Base-by-base conservation (phyloP, 2,888 invertebrate species). In the Dichetophora obliterata region DNA sequence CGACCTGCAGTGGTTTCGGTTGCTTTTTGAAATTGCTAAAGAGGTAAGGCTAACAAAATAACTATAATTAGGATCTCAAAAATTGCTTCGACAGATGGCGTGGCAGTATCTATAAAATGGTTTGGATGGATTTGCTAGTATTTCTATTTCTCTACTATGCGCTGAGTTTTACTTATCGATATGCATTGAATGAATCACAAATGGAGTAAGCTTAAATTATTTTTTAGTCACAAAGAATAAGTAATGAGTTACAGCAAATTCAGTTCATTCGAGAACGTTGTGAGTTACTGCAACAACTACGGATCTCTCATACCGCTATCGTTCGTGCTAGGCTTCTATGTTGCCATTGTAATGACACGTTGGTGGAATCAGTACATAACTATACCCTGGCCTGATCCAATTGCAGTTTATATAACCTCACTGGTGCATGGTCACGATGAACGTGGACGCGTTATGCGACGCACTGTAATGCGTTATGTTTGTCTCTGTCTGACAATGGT, bases 311-410 rank as follows among this genome's bases (percentile, higher is more conserved):
- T 97, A 83, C 97, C 97, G 3, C 87, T 98, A 81, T 96, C 97
- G 6, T 98, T 98, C 88, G 96, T 98, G 77, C 91, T 98, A 84
- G 97, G 97, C 82, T 98, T 97, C 90, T 98, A 96, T 90, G 96
- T 98, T 75, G 93, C 94, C 4, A 93, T 97, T 81, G 96, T 97
- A 59, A 96, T 97, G 93, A 94, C 93, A 73, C 92, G 97, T 83
- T 98, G 97, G 97, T 96, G 96, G 95, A 92, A 91, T 84, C 96
- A 96, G 87, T 96, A 95, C 85, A 93, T 92, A 70, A 91, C 91
- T 11, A 95, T 96, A 82, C 96, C 96, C 0, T 95, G 95, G 93
- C 95, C 96, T 0, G 96, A 96, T 89, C 93, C 94, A 6, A 92
- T 94, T 57, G 95, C 95, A 27, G 94, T 95, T 34, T 94, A 94